Base-by-base conservation (phyloP, 1,140 invertebrate species). In the Zaprionus kolodkinae region DNA sequence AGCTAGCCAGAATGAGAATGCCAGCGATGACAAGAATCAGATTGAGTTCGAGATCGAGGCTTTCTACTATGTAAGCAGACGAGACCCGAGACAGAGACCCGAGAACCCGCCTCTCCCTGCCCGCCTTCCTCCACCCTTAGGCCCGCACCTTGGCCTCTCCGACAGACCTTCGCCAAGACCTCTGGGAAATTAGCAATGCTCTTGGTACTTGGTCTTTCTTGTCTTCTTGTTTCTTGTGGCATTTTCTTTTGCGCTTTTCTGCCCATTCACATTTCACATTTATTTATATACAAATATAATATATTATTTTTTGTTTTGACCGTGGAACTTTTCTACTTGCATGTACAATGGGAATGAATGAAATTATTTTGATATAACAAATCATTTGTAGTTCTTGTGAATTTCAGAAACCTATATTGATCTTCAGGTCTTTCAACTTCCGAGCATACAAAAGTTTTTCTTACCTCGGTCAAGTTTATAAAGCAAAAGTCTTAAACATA, bases 1-100 rank as follows among this genome's bases (percentile, higher is more conserved):
- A 45, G 57, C 71, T 61, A 87, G 76, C 62, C 61, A 78, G 40
- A 45, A 1, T 60, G 79, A 81, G 60, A 78, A 77, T 43, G 57
- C 62, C 56, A 79, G 55, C 70, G 87, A 92, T 75, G 78, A 91
- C 50, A 91, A 89, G 54, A 92, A 86, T 59, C 89, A 92, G 64
- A 83, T 92, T 73, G 91, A 92, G 62, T 77, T 91, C 63, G 91
- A 92, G 67, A 92, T 92, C 67, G 91, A 92, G 71, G 88, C 91
- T 59, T 92, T 92, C 61, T 92, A 92, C 78, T 91, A 92, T 92
- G 91, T 92, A 87, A 92, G 91, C 73, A 35, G 27, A 35, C 33
- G 33, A 9, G 6, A 30, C 27, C 45, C 36, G 13, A 40, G 45
- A 43, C 45, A 27, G 13, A 40, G 45, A 36, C 17, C 21, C 33